Evolutionary conservation across 2,797 vertebrate genomes (phyloP), one percentile per base, ranked within the genome.

Genomic region (Platalea minor): DNA sequence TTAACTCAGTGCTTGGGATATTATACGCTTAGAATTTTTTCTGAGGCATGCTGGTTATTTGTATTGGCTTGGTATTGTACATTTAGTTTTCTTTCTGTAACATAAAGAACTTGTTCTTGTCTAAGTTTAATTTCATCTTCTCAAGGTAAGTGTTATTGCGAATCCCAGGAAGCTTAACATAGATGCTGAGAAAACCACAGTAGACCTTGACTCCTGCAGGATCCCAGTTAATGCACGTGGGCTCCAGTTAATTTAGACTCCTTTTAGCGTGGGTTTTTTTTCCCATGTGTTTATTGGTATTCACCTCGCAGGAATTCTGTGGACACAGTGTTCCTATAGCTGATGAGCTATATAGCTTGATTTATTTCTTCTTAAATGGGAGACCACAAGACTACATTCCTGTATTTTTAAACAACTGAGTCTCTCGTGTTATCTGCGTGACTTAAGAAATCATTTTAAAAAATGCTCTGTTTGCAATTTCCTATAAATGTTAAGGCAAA

Each of bases 401-500:
- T 1, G 0, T 50, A 7, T 7, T 74, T 77, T 56, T 74, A n/a
- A 74, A 59, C 31, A 56, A 21, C 37, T 45, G 10, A 70, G 10
- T 51, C 26, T 75, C 17, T 37, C 67, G 11, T 72, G 13, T 77
- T 77, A 33, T 2, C 45, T 61, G 18, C 23, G 26, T 56, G 41
- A 45, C 8, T 15, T 3, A n/a, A 63, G 11, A 69, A 33, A 28
- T 2, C 0, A 7, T 60, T 73, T 65, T 3, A 1, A 1, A 31
- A 72, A 60, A 11, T 3, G 5, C 5, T 7, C 9, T 65, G 15
- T 25, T 67, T 60, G 6, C 11, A 1, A 13, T 61, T 77, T 86
- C 18, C 24, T 70, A 6, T 37, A 28, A 23, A 61, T 26, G 4
- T 31, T 45, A 33, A 35, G 11, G 41, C 3, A 60, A 17, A n/a